Percentiles rank a stretch among this genome's conserved stretches.
phyloP scores from a whole-genome alignment of 2,797 vertebrate species.

The Heliangelus exortis region DNA sequence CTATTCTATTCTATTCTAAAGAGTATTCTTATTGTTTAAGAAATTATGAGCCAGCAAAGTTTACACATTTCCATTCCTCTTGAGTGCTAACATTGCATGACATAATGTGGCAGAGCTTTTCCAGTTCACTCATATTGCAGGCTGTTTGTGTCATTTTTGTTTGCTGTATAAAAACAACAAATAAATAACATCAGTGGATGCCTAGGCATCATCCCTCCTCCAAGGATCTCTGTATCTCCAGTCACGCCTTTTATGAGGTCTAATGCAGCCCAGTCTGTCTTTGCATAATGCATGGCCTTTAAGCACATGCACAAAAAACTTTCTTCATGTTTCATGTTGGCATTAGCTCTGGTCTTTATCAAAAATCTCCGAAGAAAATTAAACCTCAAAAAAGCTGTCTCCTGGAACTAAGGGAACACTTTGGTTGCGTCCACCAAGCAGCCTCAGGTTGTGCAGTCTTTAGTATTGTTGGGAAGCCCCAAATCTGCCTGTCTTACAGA shows the following conservation, averaged over 20 bases:
- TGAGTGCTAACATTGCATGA: neutral
- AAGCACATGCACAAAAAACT: neutral
- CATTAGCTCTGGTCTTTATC: neutral
- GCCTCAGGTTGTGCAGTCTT: neutral
- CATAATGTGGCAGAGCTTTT: neutral
- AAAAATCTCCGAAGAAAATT: neutral
- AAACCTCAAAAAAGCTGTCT: neutral
- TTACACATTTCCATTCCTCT: neutral
- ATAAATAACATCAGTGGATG: neutral
- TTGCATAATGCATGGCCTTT: neutral
- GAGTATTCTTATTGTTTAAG: neutral
- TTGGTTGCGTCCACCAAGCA: neutral
- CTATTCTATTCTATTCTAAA: neutral
- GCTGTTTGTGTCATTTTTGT: neutral
- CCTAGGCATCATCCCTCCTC: neutral
- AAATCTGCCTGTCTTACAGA: neutral
- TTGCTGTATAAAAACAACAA: neutral
- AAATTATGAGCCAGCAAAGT: neutral
- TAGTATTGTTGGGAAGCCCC: neutral
- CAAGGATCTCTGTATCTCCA: neutral
- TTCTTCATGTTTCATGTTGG: neutral
- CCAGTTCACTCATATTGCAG: neutral
- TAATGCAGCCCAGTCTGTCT: neutral
- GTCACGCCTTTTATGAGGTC: neutral
- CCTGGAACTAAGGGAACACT: neutral